Evolutionary conservation across 2,797 vertebrate genomes (phyloP).

Genomic region (Intellagama lesueurii): DNA sequence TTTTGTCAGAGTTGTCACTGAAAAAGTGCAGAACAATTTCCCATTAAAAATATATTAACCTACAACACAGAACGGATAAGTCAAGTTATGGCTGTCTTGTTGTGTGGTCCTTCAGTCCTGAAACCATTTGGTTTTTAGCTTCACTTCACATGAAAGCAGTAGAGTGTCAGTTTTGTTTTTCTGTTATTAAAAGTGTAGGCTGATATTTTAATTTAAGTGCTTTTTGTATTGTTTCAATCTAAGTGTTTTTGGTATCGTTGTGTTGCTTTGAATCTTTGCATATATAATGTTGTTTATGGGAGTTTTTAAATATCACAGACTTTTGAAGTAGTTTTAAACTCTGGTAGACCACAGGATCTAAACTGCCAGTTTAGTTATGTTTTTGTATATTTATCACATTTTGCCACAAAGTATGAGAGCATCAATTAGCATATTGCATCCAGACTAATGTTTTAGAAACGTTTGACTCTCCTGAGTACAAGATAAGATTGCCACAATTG

Average conservation of each 20-base stretch:
- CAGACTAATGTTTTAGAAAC: not conserved
- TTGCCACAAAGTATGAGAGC: not conserved
- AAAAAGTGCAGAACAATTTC: constrained; percentile 28
- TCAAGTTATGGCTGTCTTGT: not conserved
- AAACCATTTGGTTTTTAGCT: constrained; percentile 36
- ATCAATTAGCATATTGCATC: not conserved
- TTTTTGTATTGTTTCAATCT: constrained; percentile 24
- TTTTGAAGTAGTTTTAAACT: constrained; percentile 13
- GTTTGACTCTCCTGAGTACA: not conserved
- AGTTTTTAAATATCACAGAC: not conserved
- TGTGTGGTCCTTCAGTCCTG: constrained; percentile 27
- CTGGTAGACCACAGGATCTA: constrained; percentile 19
- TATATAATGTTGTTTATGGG: constrained; percentile 26
- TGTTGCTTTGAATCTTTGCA: constrained; percentile 45
- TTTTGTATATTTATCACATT: not conserved
- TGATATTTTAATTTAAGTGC: not conserved
- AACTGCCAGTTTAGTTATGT: not conserved
- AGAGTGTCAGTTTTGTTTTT: not conserved
- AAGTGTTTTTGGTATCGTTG: constrained; percentile 22
- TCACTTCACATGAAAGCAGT: constrained; percentile 37
- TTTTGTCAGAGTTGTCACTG: constrained; percentile 17
- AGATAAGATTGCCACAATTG: not conserved
- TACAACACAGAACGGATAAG: not conserved
- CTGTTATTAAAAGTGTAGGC: not conserved
- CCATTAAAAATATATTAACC: constrained; percentile 25